Conservation (phyloP, 37 sponge, comb jelly and placozoan species). For the Halichondria panicea region DNA sequence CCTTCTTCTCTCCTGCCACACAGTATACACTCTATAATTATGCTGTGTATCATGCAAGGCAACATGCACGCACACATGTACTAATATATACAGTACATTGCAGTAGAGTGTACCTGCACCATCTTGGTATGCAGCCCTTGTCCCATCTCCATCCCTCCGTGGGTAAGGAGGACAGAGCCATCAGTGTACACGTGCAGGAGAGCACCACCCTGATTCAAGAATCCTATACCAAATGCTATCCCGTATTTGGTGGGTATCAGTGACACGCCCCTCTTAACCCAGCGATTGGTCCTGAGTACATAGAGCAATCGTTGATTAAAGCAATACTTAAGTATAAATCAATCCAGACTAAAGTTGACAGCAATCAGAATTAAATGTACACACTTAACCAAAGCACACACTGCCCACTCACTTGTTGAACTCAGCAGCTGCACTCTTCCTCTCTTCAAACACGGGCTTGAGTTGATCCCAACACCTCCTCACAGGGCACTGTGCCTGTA, state of each 20-base stretch:
- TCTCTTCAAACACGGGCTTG: slow-evolving; percentile 15
- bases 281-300: slow-evolving; percentile 63
- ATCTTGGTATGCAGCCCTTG: slow-evolving; percentile 94
- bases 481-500: slow-evolving; percentile 45
- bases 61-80: too few species aligned
- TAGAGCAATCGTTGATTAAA: background rate
- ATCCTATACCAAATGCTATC: slow-evolving; percentile 56
- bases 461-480: slow-evolving; percentile 73
- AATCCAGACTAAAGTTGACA: too few species aligned
- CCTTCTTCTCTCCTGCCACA: too few species aligned
- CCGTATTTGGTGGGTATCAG: slow-evolving; percentile 84
- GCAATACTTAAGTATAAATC: too few species aligned
- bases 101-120: too few species aligned
- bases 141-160: slow-evolving; percentile 94
- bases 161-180: slow-evolving; percentile 80
- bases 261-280: slow-evolving; percentile 78
- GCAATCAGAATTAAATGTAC: too few species aligned
- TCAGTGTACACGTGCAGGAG: slow-evolving; percentile 80
- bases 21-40: too few species aligned
- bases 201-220: slow-evolving; percentile 74
- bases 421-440: slow-evolving; percentile 22
- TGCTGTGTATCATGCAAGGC: too few species aligned
- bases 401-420: slow-evolving; percentile 78
- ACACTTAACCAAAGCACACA: too few species aligned
- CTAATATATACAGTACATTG: too few species aligned